Conservation (phyloP, 1,140 invertebrate genomes). For the Diorhabda sublineata region DNA sequence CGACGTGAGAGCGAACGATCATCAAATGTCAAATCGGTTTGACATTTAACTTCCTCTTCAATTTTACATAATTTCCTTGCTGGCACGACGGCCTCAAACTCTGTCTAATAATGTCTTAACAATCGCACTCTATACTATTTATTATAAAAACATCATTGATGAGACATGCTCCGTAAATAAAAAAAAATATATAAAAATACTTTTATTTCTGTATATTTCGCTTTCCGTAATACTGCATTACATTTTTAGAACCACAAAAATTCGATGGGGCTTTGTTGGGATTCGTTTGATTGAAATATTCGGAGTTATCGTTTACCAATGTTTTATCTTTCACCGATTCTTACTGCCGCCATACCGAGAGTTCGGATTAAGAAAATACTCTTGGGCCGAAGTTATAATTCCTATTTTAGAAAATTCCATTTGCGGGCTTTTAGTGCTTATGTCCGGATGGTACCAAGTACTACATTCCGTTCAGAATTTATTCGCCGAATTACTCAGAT, state of each 20-base stretch:
- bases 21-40: too few species aligned
- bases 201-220: too few species aligned
- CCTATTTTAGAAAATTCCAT: slow-evolving; percentile 66
- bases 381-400: slow-evolving; percentile 25
- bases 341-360: slow-evolving; percentile 66
- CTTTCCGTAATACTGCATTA: too few species aligned
- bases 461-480: slow-evolving; percentile 87
- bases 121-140: too few species aligned
- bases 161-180: too few species aligned
- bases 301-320: slow-evolving; percentile 71
- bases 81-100: too few species aligned
- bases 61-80: too few species aligned
- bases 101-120: too few species aligned
- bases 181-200: too few species aligned
- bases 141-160: too few species aligned
- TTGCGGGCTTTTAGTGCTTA: slow-evolving; percentile 67
- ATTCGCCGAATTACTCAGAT: slow-evolving; percentile 79
- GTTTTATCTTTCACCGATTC: slow-evolving; percentile 74
- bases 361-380: slow-evolving; percentile 54
- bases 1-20: too few species aligned
- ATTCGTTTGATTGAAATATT: slow-evolving; percentile 69
- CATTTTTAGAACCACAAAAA: slow-evolving; percentile 45
- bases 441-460: slow-evolving; percentile 79
- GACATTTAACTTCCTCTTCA: too few species aligned
- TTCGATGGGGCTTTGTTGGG: slow-evolving; percentile 71